Base-by-base conservation (phyloP, 2,888 invertebrate species). In the Sphaerolaimus hirsutus region DNA sequence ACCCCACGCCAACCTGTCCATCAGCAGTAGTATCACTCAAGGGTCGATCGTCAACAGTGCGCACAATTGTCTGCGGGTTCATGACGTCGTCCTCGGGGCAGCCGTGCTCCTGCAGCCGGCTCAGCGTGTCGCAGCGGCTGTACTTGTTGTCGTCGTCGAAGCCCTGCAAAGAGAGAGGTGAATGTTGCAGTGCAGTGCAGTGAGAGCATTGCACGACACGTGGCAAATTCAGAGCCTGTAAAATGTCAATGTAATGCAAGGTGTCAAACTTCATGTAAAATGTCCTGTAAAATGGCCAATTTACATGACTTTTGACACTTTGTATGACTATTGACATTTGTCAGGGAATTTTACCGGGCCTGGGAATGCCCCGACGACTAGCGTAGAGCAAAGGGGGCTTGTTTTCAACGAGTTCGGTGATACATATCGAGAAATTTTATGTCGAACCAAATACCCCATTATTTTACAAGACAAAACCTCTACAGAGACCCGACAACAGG, bases 121-220 rank as follows among this genome's bases (percentile, higher is more conserved):
- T 54, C 22, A 51, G 36, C 29, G 56, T 55, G 48, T 61, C 62
- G 47, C 61, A 61, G 40, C 61, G 52, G 10, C 59, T 54, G 41
- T 53, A 56, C 29, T 56, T 54, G 43, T 57, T 56, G 49, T 55
- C 50, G 22, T 54, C 51, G 46, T 61, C 59, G 52, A 59, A 61
- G 19, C 50, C 45, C 60, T 60, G 48, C 38, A 54, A 53, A 47
- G 24, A 23, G 32, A 32, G 10, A 32, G 10, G 17, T 32, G 17
- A 32, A 12, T 17, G 17, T 32, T 32, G 32, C 10, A 32, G 32
- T 12, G 32, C 32, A 10, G 10, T 17, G 17, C 17, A 12, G 10
- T 12, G 17, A 10, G 32, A 32, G 10, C 32, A 32, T 32, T 32
- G 32, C 10, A 17, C 17, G 10, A 32, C 17, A 32, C 10, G 10